Base-by-base conservation (phyloP, 2,888 invertebrate species). In the Caenorhabditis sulstoni region DNA sequence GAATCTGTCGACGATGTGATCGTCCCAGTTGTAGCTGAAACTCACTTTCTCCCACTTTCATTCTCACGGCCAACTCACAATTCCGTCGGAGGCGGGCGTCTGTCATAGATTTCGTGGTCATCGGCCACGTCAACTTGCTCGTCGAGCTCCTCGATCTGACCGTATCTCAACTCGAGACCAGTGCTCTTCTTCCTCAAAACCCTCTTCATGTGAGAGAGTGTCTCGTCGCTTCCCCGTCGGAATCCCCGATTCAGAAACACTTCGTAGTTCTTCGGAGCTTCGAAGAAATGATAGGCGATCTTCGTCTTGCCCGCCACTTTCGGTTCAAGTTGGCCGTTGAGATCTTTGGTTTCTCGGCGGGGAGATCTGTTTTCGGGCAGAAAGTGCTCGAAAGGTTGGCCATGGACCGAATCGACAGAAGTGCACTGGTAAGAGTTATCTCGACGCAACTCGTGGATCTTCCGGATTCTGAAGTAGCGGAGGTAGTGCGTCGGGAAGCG, bases 261-360 rank as follows among this genome's bases (percentile, higher is more conserved):
- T 41, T 58, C 64, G 41, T 71, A 71, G 35, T 64, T 71, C 29
- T 71, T 62, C 16, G 71, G 62, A 47, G 71, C 47, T 16, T 55
- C 62, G 12, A 71, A 23, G 52, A 55, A 49, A 8, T 71, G 71
- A 57, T 71, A 71, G 9, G 62, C 71, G 16, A 71, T 49, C 22
- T 44, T 23, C 18, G 39, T 41, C 44, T 66, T 66, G 7, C 57
- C 35, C 22, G 45, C 45, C 35, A 45, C 44, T 7, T 39, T 57
- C 22, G 8, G 9, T 50, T 16, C 44, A n/a, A n/a, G n/a, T n/a
- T n/a, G n/a, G n/a, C n/a, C 50, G 18, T 41, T 41, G 23, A 67
- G 47, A n/a, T 53, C 22, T 41, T 55, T 35, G 22, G 35, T 16
- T 37, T 64, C 50, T 50, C 64, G 73, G 4, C 73, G 64, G 16